phyloP scores from a whole-genome alignment of 1,140 invertebrate genomes.

The Neuroterus valhalla region DNA sequence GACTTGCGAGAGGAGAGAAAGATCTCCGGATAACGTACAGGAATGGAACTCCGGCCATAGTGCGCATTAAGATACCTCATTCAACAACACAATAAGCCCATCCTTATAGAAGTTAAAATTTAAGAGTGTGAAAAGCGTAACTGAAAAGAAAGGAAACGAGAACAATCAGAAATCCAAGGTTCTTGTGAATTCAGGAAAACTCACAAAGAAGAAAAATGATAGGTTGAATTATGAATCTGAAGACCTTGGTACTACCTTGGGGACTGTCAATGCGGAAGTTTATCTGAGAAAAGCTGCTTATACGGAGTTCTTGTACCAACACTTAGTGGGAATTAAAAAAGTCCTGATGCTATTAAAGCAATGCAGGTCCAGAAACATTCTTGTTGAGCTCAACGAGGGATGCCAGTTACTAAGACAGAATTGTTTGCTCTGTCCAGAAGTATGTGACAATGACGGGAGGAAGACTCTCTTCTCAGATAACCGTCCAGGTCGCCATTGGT shows the following conservation, averaged over 20 bases:
- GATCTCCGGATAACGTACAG: no score
- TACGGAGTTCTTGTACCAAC: neutral
- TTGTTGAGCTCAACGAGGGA: neutral
- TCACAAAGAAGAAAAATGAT: no score
- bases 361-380: neutral
- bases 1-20: no score
- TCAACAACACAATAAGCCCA: no score
- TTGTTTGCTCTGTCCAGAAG: constrained; percentile 8
- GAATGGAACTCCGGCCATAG: no score
- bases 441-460: neutral
- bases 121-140: no score
- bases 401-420: constrained; percentile 13
- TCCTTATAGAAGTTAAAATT: no score
- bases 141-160: no score
- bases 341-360: neutral
- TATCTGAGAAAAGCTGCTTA: neutral
- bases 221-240: no score
- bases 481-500: constrained; percentile 16
- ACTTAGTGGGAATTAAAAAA: neutral
- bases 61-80: no score
- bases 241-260: no score
- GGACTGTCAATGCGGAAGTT: neutral
- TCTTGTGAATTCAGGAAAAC: neutral
- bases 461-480: constrained; percentile 30
- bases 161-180: no score